Evolutionary conservation across 1,140 invertebrate genomes (phyloP).

Genomic region (Trachymyrmex septentrionalis): DNA sequence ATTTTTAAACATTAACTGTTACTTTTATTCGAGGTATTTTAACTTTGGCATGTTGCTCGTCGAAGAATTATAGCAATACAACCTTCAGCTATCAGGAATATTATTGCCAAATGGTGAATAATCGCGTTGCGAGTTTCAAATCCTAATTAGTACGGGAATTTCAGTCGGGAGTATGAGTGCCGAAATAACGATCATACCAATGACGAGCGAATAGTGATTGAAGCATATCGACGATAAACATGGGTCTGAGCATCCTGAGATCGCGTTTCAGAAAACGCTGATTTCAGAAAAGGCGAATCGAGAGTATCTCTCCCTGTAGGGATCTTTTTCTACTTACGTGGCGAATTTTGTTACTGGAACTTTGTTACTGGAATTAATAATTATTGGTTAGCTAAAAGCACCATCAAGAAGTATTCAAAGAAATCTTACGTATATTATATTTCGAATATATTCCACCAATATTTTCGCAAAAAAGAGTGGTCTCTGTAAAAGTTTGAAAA

Average conservation of each 20-base stretch:
- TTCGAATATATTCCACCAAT: conserved; percentile 17
- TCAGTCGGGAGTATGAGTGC: neutral
- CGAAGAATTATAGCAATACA: neutral
- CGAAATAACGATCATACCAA: conserved; percentile 6
- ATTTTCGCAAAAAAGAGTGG: neutral
- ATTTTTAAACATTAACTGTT: too few relatives aligned
- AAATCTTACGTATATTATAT: neutral
- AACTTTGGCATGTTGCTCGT: neutral
- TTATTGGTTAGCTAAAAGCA: neutral
- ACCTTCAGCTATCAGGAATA: neutral
- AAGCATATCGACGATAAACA: neutral
- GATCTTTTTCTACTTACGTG: conserved; percentile 40
- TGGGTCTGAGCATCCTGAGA: neutral
- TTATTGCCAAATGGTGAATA: neutral
- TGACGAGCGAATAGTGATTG: neutral
- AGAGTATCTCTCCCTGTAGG: neutral
- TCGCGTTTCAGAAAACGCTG: neutral
- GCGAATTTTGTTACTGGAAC: conserved; percentile 31
- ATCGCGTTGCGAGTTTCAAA: neutral
- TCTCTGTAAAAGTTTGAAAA: neutral
- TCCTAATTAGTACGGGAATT: conserved; percentile 32
- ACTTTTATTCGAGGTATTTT: neutral
- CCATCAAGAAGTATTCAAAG: conserved; percentile 1
- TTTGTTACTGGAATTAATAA: too few relatives aligned
- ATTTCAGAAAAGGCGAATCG: neutral